A percentile compares a stretch with the other conserved stretches of the same genome.
Conservation (phyloP, 2,797 vertebrate genomes). For the Poeciliopsis infans region DNA sequence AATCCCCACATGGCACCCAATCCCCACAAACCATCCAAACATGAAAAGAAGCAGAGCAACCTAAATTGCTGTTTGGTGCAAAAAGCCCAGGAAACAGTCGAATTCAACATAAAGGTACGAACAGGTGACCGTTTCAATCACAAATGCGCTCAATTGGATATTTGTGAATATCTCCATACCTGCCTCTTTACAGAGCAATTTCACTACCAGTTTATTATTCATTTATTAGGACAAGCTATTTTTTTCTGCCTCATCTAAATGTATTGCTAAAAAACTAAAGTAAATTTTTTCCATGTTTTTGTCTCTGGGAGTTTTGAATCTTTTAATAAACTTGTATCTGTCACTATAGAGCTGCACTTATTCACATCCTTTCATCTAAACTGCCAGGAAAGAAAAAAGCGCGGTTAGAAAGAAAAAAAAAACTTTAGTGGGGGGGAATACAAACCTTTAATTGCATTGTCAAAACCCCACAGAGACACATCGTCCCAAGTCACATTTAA, state of each 20-base stretch:
- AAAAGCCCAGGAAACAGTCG: background rate
- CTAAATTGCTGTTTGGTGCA: background rate
- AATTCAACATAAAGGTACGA: background rate
- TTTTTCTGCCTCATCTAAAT: background rate
- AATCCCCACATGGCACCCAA: background rate
- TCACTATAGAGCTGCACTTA: slow-evolving; percentile 46
- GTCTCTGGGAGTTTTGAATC: slow-evolving; percentile 35
- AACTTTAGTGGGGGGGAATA: slow-evolving; percentile 64
- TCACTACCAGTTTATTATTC: background rate
- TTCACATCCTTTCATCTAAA: slow-evolving; percentile 50
- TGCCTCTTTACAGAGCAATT: background rate
- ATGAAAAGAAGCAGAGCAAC: background rate
- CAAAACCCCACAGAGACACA: slow-evolving; percentile 65
- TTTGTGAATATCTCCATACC: background rate
- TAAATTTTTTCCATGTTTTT: slow-evolving; percentile 7
- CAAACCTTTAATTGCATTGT: slow-evolving; percentile 80
- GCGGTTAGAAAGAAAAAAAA: background rate
- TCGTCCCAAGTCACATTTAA: slow-evolving; percentile 67
- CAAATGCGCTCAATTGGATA: background rate
- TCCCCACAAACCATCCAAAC: background rate
- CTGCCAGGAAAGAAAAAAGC: slow-evolving; percentile 48
- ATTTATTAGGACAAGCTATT: background rate
- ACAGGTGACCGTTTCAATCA: background rate
- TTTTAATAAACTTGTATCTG: slow-evolving; percentile 66
- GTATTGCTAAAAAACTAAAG: slow-evolving; percentile 38